Evolutionary conservation across 30 jellyfish, hydroid and myxozoan genomes (phyloP).

Genomic region (Rhopilema esculentum): DNA sequence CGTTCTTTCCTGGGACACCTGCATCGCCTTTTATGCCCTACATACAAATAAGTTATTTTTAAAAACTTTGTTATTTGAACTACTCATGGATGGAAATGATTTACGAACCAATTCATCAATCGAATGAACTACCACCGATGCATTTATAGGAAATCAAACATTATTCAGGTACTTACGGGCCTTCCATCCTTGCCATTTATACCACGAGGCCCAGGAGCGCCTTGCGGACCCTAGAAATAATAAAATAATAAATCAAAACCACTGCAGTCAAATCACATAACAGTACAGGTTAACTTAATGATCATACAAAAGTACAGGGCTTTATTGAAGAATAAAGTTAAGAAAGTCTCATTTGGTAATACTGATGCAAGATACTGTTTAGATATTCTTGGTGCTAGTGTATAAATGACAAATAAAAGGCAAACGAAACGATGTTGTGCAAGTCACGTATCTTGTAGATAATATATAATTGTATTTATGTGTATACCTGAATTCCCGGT

Average conservation of each 20-base stretch:
- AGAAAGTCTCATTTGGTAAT: too few relatives aligned
- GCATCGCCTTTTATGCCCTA: conserved; percentile 78
- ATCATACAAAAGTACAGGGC: too few relatives aligned
- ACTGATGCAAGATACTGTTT: too few relatives aligned
- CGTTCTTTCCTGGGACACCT: conserved; percentile 66
- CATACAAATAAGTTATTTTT: background rate
- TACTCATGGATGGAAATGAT: background rate
- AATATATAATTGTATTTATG: background rate
- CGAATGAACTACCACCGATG: background rate
- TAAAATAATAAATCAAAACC: background rate
- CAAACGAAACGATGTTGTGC: too few relatives aligned
- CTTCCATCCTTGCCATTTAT: conserved; percentile 62
- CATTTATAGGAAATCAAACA: background rate
- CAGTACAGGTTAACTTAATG: too few relatives aligned
- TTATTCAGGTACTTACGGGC: background rate
- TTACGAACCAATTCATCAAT: background rate
- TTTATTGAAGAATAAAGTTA: too few relatives aligned
- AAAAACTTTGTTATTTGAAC: background rate
- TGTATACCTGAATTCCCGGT: conserved; percentile 23
- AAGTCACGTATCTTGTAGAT: too few relatives aligned
- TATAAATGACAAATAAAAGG: too few relatives aligned
- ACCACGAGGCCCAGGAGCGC: conserved; percentile 67
- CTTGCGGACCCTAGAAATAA: conserved; percentile 52
- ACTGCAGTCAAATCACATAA: too few relatives aligned
- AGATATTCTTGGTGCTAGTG: too few relatives aligned